A percentile compares a stretch with the other conserved stretches of the same genome.
Evolutionary conservation across 1,140 invertebrate species (phyloP).

Genomic region (Zaprionus camerounensis): DNA sequence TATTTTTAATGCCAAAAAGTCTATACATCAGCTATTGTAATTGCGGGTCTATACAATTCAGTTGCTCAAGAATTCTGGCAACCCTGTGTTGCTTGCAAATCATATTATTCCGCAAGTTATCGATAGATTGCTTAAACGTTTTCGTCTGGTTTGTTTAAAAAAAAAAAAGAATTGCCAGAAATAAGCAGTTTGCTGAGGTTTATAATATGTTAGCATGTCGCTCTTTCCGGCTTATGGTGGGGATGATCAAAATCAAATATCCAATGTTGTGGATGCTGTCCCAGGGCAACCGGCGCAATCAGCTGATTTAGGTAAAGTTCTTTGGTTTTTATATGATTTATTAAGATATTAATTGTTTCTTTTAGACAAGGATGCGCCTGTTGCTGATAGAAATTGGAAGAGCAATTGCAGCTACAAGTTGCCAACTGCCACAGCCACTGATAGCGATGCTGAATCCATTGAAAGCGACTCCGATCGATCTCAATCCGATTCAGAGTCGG

Average conservation of each 20-base stretch:
- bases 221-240: constrained; percentile 64
- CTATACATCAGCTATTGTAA: too few relatives aligned
- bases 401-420: constrained; percentile 20
- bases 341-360: neutral
- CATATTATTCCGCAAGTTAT: neutral
- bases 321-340: neutral
- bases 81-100: too few relatives aligned
- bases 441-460: neutral
- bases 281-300: neutral
- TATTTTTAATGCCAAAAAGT: too few relatives aligned
- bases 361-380: neutral
- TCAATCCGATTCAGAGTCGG: neutral
- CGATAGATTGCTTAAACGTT: constrained; percentile 1
- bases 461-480: too few relatives aligned
- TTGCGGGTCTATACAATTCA: too few relatives aligned
- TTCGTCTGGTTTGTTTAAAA: neutral
- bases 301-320: neutral
- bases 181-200: neutral
- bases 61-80: too few relatives aligned
- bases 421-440: neutral
- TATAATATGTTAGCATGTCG: constrained; percentile 42
- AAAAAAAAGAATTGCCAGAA: neutral
- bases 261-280: neutral
- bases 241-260: neutral
- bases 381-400: constrained; percentile 12